Evolutionary conservation across 2,888 invertebrate species (phyloP), one percentile per base, ranked within the genome.

Genomic region (Blera fallax): DNA sequence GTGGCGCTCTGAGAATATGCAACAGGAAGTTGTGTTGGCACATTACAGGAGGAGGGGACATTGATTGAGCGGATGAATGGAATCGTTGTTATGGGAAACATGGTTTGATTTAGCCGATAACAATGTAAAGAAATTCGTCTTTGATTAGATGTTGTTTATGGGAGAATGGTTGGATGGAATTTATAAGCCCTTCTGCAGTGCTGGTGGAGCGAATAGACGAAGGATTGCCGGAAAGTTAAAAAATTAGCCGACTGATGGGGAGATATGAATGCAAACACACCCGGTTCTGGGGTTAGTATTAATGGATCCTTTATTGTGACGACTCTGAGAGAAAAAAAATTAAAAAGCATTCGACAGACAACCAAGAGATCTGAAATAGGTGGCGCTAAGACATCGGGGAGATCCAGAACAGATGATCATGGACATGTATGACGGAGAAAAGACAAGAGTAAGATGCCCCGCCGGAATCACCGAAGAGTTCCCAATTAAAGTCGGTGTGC

Each of bases 31-130:
- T 37, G 43, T 58, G 64, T 50, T 43, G 16, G 29, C 78, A 72
- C 56, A 74, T 79, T 79, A 79, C 74, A 79, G 24, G 34, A 65
- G 56, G 27, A 58, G 50, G 65, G 56, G 45, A 58, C 64, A 40
- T 10, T 34, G 18, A 18, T 40, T 16, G 24, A 21, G 16, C 11
- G 54, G 16, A 84, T 84, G 83, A 84, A 84, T 79, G 79, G 40
- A 62, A 21, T 69, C 79, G 69, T 84, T 84, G 83, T 84, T 79
- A 73, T 79, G 73, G 74, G 83, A 84, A 73, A 74, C 48, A 79
- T 69, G 62, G 64, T 64, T 79, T 62, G n/a, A 64, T 74, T 56
- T 52, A 32, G 24, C 11, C 34, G 83, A 83, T 83, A 83, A 78
- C 72, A 78, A 78, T 78, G 67, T 29, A 29, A 58, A 56, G 72